Conservation (phyloP, 2,113 vertebrate species). For the Bothrops jararaca region DNA sequence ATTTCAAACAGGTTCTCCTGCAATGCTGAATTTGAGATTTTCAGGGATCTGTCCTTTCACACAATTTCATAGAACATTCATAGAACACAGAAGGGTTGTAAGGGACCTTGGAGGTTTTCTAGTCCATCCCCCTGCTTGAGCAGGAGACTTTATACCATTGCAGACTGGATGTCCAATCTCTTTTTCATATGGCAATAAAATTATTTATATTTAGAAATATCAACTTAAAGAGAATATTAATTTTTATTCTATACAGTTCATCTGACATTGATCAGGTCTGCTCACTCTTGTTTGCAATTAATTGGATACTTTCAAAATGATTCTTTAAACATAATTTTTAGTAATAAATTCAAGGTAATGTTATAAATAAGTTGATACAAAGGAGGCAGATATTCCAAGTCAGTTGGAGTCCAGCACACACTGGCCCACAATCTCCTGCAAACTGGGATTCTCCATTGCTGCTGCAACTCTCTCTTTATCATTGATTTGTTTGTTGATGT, state of each 20-base stretch:
- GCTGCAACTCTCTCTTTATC: conserved; percentile 96
- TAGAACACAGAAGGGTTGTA: not conserved
- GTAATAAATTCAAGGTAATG: conserved; percentile 17
- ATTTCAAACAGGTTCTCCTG: not conserved
- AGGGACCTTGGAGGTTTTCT: not conserved
- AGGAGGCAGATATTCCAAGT: conserved; percentile 28
- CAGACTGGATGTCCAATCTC: not conserved
- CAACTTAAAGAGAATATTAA: conserved; percentile 59
- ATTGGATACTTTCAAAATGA: conserved; percentile 60
- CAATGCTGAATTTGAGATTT: not conserved
- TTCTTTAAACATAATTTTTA: conserved; percentile 63
- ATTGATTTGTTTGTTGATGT: conserved; percentile 98
- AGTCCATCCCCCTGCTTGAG: not conserved
- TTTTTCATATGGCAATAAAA: conserved; percentile 41
- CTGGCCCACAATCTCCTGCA: conserved; percentile 95
- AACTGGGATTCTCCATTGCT: conserved; percentile 93
- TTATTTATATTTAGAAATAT: conserved; percentile 59
- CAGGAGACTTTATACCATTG: not conserved
- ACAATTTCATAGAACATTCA: not conserved
- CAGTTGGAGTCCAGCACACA: conserved; percentile 85
- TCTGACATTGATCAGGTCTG: conserved; percentile 21
- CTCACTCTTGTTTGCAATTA: conserved; percentile 47
- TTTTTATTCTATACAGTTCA: conserved; percentile 32
- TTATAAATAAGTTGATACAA: conserved; percentile 55
- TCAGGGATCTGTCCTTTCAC: not conserved